Base-by-base conservation (phyloP, 2,113 vertebrate genomes). In the Entosphenus tridentatus region DNA sequence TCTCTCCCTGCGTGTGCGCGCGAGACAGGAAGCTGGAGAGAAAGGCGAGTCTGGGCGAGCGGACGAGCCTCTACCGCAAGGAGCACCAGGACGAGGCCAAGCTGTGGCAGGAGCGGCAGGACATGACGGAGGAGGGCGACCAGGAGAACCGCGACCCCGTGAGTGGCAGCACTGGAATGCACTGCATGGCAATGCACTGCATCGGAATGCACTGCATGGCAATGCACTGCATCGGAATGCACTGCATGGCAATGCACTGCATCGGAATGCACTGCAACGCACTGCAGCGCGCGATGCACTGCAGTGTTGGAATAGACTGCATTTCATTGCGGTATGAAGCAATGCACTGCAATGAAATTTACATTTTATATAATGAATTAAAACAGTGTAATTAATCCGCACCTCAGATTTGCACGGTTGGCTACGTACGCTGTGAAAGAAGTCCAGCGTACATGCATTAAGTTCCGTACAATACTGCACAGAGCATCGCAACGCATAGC, bases 71-170 rank as follows among this genome's bases (percentile, higher is more conserved):
- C 12, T 95, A 89, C 77, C 82, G 89, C 67, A 93, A 95, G 74
- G 92, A 97, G 72, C 95, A 91, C 0, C 89, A 97, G 79, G 91
- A 88, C 0, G 92, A 97, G 72, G 92, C 92, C 76, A 93, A 95
- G 1, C 81, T 96, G 57, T 97, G 92, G 92, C 84, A 85, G 75
- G 85, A 89, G 12, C 83, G 88, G 73, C 87, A 84, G 2, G 72
- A 11, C 74, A 69, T 74, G 0, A 68, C 80, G 1, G 82, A 82
- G 68, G 83, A 85, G 56, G 81, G 80, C 2, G 87, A 92, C 69
- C 86, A 90, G 76, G 89, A 95, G 76, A 89, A 84, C 57, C 82
- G 76, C 70, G 83, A 83, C 67, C 78, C 80, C 1, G 86, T 89
- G 76, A 80, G 85, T 16, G 17, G 5, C 55, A 68, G 5, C 9